phyloP scores from a whole-genome alignment of 2,113 vertebrate species.

The Heteronetta atricapilla region DNA sequence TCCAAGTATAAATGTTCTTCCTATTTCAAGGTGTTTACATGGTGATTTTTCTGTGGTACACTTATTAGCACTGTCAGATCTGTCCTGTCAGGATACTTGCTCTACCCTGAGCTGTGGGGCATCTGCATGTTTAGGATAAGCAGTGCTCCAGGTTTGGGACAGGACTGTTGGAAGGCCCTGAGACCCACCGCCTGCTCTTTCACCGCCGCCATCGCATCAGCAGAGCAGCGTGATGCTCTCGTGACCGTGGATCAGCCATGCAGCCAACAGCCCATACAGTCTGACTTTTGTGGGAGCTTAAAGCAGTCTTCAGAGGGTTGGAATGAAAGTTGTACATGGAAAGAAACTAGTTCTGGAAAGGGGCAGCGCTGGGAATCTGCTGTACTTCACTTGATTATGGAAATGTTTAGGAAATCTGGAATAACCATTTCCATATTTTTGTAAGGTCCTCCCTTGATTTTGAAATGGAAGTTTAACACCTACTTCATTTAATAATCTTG shows the following conservation, averaged over 20 bases:
- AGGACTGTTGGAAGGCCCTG: not conserved
- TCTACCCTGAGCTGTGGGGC: no score
- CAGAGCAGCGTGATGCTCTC: not conserved
- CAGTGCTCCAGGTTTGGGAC: not conserved
- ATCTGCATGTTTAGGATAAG: not conserved
- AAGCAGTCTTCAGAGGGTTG: not conserved
- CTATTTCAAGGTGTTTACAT: not conserved
- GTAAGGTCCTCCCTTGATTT: not conserved
- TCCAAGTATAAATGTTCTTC: not conserved
- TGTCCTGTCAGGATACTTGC: not conserved
- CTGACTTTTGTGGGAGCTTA: not conserved
- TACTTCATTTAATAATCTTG: not conserved
- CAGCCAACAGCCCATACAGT: not conserved
- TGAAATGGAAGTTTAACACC: not conserved
- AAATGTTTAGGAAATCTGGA: not conserved
- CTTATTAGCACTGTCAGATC: not conserved
- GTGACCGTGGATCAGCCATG: not conserved
- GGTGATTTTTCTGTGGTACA: not conserved
- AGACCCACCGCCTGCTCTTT: not conserved
- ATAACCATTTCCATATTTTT: not conserved
- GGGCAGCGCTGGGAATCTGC: not conserved
- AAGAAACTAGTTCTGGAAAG: not conserved
- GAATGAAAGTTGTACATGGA: not conserved
- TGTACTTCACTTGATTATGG: not conserved
- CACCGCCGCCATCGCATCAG: no score